These are phyloP conservation scores for Himalopsyche phryganea DNA, from an alignment of 1,140 invertebrate species.

Conservation along the genomic window DNA sequence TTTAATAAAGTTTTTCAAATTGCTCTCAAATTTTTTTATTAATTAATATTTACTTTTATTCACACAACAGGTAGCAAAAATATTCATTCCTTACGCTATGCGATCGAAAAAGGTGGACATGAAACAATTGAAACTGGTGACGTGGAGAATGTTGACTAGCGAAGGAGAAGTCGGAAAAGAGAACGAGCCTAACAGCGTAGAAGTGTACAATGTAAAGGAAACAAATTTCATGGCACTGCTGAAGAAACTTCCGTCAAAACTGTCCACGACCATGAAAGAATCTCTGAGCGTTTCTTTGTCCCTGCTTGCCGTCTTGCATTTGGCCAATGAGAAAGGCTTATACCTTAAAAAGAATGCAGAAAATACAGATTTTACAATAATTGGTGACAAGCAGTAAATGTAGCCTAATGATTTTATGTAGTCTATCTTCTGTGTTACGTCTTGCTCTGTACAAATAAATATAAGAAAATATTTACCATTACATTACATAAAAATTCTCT, in stretches of 20 bases:
- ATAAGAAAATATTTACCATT: too few relatives aligned
- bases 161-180: slow-evolving; percentile 38
- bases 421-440: too few relatives aligned
- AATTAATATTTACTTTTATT: too few relatives aligned
- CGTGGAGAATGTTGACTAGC: slow-evolving; percentile 60
- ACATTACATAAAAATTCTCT: too few relatives aligned
- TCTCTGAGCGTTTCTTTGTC: slow-evolving; percentile 71
- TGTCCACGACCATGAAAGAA: slow-evolving; percentile 61
- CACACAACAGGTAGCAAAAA: slow-evolving; percentile 63
- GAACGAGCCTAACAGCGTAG: slow-evolving; percentile 37
- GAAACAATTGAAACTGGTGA: slow-evolving; percentile 67
- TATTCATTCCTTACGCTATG: slow-evolving; percentile 69
- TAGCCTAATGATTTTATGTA: too few relatives aligned
- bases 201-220: slow-evolving; percentile 31
- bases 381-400: neutral
- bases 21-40: too few relatives aligned
- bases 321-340: slow-evolving; percentile 71
- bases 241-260: slow-evolving; percentile 54
- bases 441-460: too few relatives aligned
- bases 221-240: slow-evolving; percentile 56
- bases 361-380: slow-evolving; percentile 44
- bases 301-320: slow-evolving; percentile 72
- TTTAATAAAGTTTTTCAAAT: too few relatives aligned
- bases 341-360: slow-evolving; percentile 43
- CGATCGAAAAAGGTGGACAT: slow-evolving; percentile 79